Conservation (phyloP, 2,797 vertebrate genomes). For the Hafferia zeledoni region DNA sequence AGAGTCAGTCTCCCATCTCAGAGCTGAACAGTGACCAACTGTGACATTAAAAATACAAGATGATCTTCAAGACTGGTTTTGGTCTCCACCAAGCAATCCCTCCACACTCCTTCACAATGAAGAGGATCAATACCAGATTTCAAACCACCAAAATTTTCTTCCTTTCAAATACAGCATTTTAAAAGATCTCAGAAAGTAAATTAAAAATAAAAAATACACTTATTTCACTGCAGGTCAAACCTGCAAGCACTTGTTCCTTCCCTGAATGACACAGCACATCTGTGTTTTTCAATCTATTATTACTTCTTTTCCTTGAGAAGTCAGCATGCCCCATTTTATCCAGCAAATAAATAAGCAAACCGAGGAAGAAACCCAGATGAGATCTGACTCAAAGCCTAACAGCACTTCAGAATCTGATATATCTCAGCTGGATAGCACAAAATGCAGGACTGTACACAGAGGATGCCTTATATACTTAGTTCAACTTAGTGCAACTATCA, state of each 20-base stretch:
- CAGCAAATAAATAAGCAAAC: background rate
- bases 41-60: fast-evolving
- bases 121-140: background rate
- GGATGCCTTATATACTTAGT: background rate
- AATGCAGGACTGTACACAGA: background rate
- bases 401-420: background rate
- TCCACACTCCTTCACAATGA: background rate
- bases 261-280: background rate
- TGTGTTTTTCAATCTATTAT: background rate
- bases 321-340: background rate
- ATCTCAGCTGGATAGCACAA: background rate
- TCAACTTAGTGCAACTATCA: background rate
- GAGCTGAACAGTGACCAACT: background rate
- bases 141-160: background rate
- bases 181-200: background rate
- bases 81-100: background rate
- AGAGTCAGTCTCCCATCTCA: background rate
- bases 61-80: background rate
- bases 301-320: background rate
- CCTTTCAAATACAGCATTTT: background rate
- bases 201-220: fast-evolving
- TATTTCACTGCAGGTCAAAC: background rate
- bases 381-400: background rate
- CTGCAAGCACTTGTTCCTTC: background rate
- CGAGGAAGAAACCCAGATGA: background rate